These are phyloP conservation scores for Carassius carassius DNA, from an alignment of 2,113 vertebrate genomes.

Conservation along the genomic window DNA sequence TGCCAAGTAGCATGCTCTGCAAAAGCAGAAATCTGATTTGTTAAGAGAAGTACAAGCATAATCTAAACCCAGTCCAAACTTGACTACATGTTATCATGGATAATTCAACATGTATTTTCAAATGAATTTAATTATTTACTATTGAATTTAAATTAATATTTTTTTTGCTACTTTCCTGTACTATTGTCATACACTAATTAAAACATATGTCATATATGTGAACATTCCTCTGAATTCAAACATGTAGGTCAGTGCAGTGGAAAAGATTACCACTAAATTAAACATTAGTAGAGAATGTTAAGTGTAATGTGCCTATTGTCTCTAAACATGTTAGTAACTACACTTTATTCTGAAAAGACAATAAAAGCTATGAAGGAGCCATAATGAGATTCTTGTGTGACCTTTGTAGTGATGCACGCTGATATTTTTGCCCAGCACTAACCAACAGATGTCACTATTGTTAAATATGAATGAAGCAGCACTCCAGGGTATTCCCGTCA, in stretches of 20 bases:
- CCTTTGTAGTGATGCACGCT: slow-evolving; percentile 20
- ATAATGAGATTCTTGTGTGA: slow-evolving; percentile 41
- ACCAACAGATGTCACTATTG: slow-evolving; percentile 44
- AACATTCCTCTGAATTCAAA: not conserved
- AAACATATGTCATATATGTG: no score
- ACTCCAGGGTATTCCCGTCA: not conserved
- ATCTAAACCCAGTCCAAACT: not conserved
- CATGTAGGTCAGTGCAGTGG: not conserved
- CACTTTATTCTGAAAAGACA: not conserved
- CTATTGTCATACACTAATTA: not conserved
- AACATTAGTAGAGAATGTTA: not conserved
- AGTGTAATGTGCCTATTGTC: not conserved
- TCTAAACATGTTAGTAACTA: not conserved
- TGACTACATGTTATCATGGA: not conserved
- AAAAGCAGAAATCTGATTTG: not conserved
- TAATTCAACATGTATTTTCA: not conserved
- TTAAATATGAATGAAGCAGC: slow-evolving; percentile 40
- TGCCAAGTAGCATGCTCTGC: not conserved
- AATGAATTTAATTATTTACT: not conserved
- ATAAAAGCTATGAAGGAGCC: not conserved
- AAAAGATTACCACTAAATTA: not conserved
- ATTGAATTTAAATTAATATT: not conserved
- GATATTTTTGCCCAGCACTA: slow-evolving; percentile 4
- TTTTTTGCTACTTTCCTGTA: not conserved
- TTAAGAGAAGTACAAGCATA: not conserved